Percentiles rank a stretch among this genome's conserved stretches.
Conservation (phyloP, 2,113 vertebrate species). For the Ploceus nigricollis region DNA sequence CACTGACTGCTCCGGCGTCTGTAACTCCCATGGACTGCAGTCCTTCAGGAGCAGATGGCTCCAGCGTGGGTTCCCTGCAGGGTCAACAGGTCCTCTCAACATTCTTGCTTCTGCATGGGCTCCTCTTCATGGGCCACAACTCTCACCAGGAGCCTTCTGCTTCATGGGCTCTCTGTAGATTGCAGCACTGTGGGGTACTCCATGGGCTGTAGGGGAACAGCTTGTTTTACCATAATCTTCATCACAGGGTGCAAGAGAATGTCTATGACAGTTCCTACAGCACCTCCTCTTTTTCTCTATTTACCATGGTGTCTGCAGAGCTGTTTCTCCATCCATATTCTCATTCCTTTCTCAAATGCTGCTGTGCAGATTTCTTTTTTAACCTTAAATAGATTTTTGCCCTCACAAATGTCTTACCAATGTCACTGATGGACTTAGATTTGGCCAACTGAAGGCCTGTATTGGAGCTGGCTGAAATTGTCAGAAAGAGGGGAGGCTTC, state of each 20-base stretch:
- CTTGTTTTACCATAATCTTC: background rate
- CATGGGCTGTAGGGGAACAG: background rate
- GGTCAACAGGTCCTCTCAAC: background rate
- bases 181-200: background rate
- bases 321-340: background rate
- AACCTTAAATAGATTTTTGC: background rate
- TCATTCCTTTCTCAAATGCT: background rate
- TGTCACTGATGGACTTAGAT: background rate
- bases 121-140: background rate
- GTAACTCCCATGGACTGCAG: background rate
- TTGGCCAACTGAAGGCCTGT: accelerated
- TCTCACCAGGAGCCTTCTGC: background rate
- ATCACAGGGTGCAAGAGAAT: background rate
- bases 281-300: background rate
- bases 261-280: accelerated
- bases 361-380: accelerated
- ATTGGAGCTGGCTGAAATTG: background rate
- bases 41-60: background rate
- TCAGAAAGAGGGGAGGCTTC: background rate
- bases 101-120: background rate
- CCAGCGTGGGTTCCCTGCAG: background rate
- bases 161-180: background rate
- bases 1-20: accelerated
- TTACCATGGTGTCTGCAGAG: background rate
- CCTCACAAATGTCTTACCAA: background rate